phyloP scores from a whole-genome alignment of 2,113 vertebrate genomes.

The Fukomys damarensis region DNA sequence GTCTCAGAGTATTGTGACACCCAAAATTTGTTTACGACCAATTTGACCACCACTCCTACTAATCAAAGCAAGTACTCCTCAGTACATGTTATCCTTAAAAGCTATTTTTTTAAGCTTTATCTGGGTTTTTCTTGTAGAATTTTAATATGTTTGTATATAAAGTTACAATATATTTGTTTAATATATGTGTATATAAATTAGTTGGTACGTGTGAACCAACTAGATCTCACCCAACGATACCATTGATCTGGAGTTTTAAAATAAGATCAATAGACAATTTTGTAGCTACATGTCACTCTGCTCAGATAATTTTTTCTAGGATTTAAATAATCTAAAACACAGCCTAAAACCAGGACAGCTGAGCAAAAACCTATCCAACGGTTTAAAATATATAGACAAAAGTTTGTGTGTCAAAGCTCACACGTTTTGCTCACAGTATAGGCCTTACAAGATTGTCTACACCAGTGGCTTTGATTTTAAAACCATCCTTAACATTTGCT shows the following conservation, averaged over 20 bases:
- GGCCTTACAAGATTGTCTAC: not conserved
- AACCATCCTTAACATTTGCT: not conserved
- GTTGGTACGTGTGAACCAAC: not conserved
- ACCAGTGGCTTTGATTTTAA: slow-evolving; percentile 30
- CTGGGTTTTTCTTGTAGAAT: no score
- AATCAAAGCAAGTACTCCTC: not conserved
- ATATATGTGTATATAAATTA: no score
- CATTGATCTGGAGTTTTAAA: slow-evolving; percentile 1
- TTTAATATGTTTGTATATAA: no score
- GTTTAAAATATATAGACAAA: not conserved
- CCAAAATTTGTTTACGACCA: not conserved
- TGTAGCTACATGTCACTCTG: not conserved
- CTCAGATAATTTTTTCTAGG: not conserved
- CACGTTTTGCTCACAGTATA: not conserved
- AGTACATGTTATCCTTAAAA: not conserved
- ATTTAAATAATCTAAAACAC: slow-evolving; percentile 41
- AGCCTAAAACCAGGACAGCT: not conserved
- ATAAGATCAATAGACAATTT: not conserved
- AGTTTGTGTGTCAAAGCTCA: not conserved
- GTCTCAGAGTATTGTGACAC: not conserved
- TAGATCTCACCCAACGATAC: not conserved
- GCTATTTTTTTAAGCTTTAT: no score
- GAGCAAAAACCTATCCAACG: not conserved
- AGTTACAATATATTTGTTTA: no score
- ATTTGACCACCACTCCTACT: not conserved